Conservation (phyloP, 2,888 invertebrate genomes). For the Melanchra persicariae region DNA sequence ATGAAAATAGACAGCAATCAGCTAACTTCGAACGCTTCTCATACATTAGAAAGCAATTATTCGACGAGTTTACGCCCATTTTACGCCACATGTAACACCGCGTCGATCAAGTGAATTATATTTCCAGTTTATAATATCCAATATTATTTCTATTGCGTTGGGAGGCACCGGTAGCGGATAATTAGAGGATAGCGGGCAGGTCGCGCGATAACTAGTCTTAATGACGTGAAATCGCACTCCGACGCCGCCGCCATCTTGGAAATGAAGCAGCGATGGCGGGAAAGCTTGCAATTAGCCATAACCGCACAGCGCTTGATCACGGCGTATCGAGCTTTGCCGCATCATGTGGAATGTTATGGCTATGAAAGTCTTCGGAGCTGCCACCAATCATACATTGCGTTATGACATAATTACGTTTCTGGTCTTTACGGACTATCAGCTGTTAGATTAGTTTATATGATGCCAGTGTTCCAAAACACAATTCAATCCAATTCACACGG, state of each 20-base stretch:
- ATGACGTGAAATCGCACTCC: conserved; percentile 84
- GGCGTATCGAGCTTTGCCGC: conserved; percentile 56
- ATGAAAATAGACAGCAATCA: conserved; percentile 58
- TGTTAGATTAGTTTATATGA: background rate
- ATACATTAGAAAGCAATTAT: conserved; percentile 74
- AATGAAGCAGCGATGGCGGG: conserved; percentile 78
- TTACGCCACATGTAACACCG: conserved; percentile 70
- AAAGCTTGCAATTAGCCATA: conserved; percentile 82
- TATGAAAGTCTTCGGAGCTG: conserved; percentile 1
- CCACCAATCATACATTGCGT: background rate
- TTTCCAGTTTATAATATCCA: conserved; percentile 84
- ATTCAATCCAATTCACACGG: conserved; percentile 14
- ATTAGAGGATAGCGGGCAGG: conserved; percentile 86
- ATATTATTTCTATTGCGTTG: conserved; percentile 81
- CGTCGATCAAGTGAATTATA: conserved; percentile 74
- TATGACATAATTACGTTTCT: background rate
- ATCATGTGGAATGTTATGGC: conserved; percentile 24
- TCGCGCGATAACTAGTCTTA: conserved; percentile 88
- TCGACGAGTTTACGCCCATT: conserved; percentile 69
- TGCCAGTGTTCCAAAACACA: background rate
- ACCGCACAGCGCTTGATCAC: conserved; percentile 63
- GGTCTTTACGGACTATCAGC: background rate
- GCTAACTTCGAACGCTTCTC: conserved; percentile 51
- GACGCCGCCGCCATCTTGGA: conserved; percentile 80
- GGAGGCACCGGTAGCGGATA: conserved; percentile 82